Evolutionary conservation across 2,113 vertebrate species (phyloP), one percentile per base, ranked within the genome.

Genomic region (Etheostoma cragini): DNA sequence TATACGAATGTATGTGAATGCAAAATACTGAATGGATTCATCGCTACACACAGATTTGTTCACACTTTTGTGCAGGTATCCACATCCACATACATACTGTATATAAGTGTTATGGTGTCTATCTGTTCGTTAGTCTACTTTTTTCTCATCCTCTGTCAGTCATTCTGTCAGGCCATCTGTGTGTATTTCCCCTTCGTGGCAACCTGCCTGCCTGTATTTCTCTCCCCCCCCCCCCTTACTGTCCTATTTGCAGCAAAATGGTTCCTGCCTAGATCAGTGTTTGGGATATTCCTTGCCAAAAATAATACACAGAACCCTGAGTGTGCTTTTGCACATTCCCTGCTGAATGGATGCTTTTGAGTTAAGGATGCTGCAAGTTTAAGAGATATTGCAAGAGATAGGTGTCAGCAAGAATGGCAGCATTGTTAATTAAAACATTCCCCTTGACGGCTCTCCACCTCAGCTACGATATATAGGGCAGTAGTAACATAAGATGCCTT

Each of bases 131-230:
- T 72, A 30, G 76, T 69, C 79, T 88, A 76, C 63, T 81, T 82
- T 86, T 85, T 70, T 35, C 56, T 84, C 78, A 77, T 89, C 74
- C 83, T 88, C 70, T 86, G 81, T 87, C 84, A 89, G 66, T 85
- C 80, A 82, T 83, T 88, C 81, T 91, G 89, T 89, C 78, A 82
- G 72, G 81, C 81, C 87, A 83, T 90, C 87, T 84, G 86, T 88
- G 82, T 85, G 85, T 70, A 74, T 81, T 85, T 83, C 81, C 71
- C 13, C 58, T 88, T 64, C 14, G 16, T 87, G 85, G 71, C 86
- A 88, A 80, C 82, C 81, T 80, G 86, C 85, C 84, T 86, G 61
- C 50, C 8, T 75, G 71, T 56, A 68, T 38, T 53, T 60, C 81
- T 67, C 72, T 24, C 78, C 61, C 72, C 61, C 78, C 61, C 72